These are phyloP conservation scores for Coboldia fuscipes DNA, from an alignment of 1,140 invertebrate species.

Conservation along the genomic window DNA sequence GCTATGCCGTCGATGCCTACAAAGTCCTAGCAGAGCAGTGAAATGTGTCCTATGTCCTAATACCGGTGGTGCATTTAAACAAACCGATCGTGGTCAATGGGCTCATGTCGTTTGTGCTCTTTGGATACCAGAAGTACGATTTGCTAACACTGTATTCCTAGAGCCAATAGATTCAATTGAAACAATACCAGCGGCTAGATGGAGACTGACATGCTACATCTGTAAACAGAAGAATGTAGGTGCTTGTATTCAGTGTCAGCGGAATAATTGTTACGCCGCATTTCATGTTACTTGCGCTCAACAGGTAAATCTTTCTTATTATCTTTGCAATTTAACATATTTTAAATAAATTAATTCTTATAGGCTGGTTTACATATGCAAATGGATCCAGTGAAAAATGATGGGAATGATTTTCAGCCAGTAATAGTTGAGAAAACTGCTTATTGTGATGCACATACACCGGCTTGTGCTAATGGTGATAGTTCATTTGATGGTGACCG, in stretches of 20 bases:
- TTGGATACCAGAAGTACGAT: conserved; percentile 97
- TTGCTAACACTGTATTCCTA: conserved; percentile 91
- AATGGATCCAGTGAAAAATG: conserved; percentile 74
- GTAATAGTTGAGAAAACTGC: conserved; percentile 85
- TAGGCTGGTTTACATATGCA: conserved; percentile 54
- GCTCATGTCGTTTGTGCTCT: conserved; percentile 96
- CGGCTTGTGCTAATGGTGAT: conserved; percentile 35
- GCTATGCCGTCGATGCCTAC: conserved; percentile 84
- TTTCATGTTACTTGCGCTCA: conserved; percentile 99
- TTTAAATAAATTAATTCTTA: neutral
- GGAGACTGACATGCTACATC: conserved; percentile 89
- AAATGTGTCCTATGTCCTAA: conserved; percentile 96
- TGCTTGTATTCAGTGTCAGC: conserved; percentile 96
- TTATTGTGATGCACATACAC: conserved; percentile 87
- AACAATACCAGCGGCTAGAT: conserved; percentile 83
- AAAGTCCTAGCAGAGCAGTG: conserved; percentile 86
- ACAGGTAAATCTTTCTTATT: conserved; percentile 58
- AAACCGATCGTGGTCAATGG: conserved; percentile 91
- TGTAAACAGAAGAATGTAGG: conserved; percentile 87
- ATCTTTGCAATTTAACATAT: neutral
- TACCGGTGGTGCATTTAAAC: conserved; percentile 95
- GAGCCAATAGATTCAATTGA: conserved; percentile 95
- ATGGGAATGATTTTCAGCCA: conserved; percentile 37
- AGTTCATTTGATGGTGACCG: conserved; percentile 14
- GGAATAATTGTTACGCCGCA: conserved; percentile 86